Evolutionary conservation across 2,113 vertebrate genomes (phyloP).

Genomic region (Triplophysa dalaica): DNA sequence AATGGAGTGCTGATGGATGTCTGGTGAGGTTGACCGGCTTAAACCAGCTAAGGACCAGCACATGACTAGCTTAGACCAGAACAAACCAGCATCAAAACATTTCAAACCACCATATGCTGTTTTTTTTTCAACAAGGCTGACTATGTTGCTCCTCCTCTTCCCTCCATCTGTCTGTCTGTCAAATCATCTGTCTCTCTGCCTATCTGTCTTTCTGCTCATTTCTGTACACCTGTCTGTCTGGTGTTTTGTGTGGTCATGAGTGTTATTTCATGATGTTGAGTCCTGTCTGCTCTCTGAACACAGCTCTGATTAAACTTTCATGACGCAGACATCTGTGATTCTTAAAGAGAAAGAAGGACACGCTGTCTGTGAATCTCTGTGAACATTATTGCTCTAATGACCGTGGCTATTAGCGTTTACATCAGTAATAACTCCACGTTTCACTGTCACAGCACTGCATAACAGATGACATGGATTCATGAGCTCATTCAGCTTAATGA

Average conservation of each 20-base stretch:
- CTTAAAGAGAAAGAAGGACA: background rate
- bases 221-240: no score
- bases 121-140: no score
- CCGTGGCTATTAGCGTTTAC: slow-evolving; percentile 2
- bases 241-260: no score
- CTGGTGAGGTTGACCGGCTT: no score
- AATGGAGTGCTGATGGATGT: no score
- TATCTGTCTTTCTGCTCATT: no score
- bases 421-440: slow-evolving; percentile 18
- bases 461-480: slow-evolving; percentile 46
- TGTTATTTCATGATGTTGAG: no score
- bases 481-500: slow-evolving; percentile 13
- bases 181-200: background rate
- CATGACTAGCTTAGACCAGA: no score
- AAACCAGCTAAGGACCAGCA: no score
- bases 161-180: background rate
- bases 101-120: no score
- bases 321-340: slow-evolving; percentile 33
- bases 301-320: slow-evolving; percentile 52
- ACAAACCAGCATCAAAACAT: no score
- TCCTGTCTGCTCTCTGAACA: slow-evolving; percentile 30
- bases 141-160: no score
- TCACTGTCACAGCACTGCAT: slow-evolving; percentile 24
- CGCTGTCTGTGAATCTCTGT: background rate
- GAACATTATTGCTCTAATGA: slow-evolving; percentile 22